Evolutionary conservation across 2,113 vertebrate genomes (phyloP), one percentile per base, ranked within the genome.

Genomic region (Laticauda colubrina): DNA sequence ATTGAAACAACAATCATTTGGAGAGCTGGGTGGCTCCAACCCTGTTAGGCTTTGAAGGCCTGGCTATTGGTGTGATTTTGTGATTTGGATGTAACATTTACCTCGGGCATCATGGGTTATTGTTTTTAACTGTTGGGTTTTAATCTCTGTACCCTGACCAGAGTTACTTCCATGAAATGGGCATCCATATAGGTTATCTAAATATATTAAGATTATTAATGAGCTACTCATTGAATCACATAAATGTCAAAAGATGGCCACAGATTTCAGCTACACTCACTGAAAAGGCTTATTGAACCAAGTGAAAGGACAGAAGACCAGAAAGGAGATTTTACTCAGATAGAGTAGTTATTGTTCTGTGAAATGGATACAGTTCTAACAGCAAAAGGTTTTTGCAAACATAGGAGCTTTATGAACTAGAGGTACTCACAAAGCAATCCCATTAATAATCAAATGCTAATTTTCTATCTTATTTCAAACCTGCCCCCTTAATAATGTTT

Each of bases 241-340:
- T 23, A 89, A 69, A 81, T 20, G 48, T 69, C 2, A 4, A 43
- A 61, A 2, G 69, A 0, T 91, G 43, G 11, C 6, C 15, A 26
- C 14, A 90, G 43, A 95, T 88, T 61, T 87, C 93, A 61, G 4
- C 39, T 87, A 21, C 87, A 64, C 10, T 48, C 20, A 48, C 14
- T 39, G 43, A 69, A 94, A 95, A 93, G 56, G 10, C 89, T 89
- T 59, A 90, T 29, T 51, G 43, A 48, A 14, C 57, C 45, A 64
- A 26, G 59, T 15, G 24, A 59, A 75, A 56, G 8, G 39, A 26
- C 11, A 89, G 4, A 57, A 48, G 0, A 20, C 10, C 10, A 12
- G 53, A 56, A 43, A 3, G 39, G 39, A 59, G 85, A 39, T 11
- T 26, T 69, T 89, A 3, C 53, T 87, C 43, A n/a, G 20, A 34